A percentile compares a stretch with the other conserved stretches of the same genome.
Evolutionary conservation across 1,140 invertebrate genomes (phyloP).

Genomic region (Hermatobates lingyangjiaoensis): DNA sequence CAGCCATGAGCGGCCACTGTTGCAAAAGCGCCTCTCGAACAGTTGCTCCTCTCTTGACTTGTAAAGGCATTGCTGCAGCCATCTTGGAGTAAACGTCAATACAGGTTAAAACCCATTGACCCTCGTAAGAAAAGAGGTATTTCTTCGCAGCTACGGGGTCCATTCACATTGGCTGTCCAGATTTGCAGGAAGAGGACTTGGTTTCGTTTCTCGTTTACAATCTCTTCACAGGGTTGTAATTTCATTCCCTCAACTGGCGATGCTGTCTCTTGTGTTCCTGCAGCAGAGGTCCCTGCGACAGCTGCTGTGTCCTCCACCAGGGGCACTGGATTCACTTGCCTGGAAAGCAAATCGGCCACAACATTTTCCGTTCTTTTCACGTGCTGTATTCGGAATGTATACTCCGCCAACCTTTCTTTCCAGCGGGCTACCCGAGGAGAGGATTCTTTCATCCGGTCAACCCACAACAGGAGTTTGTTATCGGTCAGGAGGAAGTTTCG

Average conservation of each 20-base stretch:
- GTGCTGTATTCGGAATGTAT: constrained; percentile 4
- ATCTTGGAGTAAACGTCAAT: not conserved
- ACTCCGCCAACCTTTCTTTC: constrained; percentile 2
- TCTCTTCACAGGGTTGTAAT: not conserved
- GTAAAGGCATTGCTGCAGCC: not conserved
- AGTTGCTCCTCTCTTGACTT: not conserved
- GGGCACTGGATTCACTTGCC: not conserved
- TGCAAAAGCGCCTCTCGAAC: not conserved
- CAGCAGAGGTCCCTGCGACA: not conserved
- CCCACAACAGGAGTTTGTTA: constrained; percentile 29
- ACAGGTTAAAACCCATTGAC: not conserved
- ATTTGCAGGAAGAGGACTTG: not conserved
- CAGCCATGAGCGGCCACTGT: not conserved
- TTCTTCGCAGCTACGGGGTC: not conserved
- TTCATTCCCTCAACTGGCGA: not conserved
- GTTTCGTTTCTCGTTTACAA: not conserved
- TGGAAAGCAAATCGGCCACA: constrained; percentile 6
- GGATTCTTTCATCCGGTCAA: constrained; percentile 25
- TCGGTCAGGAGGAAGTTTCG: constrained; percentile 24
- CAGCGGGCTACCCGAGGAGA: constrained; percentile 22
- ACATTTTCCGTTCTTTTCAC: constrained; percentile 8
- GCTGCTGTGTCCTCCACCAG: not conserved
- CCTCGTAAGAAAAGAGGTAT: not conserved
- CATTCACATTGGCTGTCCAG: not conserved
- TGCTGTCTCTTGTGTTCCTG: not conserved